Evolutionary conservation across 2,797 vertebrate genomes (phyloP).

Genomic region (Petrocephalus sullivani): DNA sequence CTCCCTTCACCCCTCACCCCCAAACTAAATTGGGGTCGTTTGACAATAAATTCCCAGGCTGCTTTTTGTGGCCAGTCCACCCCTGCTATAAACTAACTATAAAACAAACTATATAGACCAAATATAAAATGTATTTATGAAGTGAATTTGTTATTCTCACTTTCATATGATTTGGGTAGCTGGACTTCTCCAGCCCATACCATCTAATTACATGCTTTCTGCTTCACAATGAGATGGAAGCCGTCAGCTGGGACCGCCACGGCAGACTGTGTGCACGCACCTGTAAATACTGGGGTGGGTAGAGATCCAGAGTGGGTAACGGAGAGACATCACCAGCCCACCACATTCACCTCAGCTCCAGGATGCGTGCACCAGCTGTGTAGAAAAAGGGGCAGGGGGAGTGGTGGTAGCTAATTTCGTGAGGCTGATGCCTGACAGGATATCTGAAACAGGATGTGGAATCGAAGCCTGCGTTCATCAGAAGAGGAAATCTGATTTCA

Average conservation of each 20-base stretch:
- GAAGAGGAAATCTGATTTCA: neutral
- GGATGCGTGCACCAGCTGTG: neutral
- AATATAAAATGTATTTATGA: neutral
- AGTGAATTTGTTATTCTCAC: neutral
- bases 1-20: neutral
- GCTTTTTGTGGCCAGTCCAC: neutral
- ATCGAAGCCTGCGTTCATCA: neutral
- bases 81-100: neutral
- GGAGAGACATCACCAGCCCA: constrained; percentile 19
- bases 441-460: constrained; percentile 36
- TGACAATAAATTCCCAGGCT: neutral
- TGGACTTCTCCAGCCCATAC: neutral
- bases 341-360: neutral
- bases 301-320: constrained; percentile 41
- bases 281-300: constrained; percentile 34
- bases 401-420: neutral
- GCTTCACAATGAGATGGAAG: neutral
- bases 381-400: neutral
- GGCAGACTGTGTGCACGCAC: constrained; percentile 16
- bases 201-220: neutral
- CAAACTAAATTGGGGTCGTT: neutral
- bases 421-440: constrained; percentile 20
- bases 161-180: neutral
- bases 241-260: constrained; percentile 4
- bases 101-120: neutral